Evolutionary conservation across 37 sponge, comb jelly and placozoan species (phyloP).

Genomic region (Petrosia ficiformis): DNA sequence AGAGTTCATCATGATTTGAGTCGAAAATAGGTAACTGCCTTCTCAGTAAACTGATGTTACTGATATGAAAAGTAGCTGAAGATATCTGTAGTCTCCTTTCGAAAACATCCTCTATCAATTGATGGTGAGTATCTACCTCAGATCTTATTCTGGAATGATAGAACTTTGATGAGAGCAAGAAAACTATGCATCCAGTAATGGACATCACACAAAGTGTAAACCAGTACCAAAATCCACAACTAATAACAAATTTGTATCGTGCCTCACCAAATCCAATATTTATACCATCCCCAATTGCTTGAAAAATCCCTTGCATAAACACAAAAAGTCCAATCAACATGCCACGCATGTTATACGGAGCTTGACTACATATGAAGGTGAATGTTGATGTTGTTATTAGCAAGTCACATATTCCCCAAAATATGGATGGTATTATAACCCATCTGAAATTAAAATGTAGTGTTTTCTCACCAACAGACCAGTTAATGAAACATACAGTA

Average conservation of each 20-base stretch:
- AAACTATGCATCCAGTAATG: not conserved
- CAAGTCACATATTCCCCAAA: not conserved
- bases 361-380: not conserved
- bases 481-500: not conserved
- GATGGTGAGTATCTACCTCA: not conserved
- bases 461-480: not conserved
- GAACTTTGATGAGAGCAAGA: not conserved
- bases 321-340: not conserved
- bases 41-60: too few species aligned
- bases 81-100: too few species aligned
- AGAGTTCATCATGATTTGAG: not conserved
- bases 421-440: not conserved
- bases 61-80: too few species aligned
- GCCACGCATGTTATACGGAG: not conserved
- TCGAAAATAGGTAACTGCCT: too few species aligned
- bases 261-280: not conserved
- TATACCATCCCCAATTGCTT: not conserved
- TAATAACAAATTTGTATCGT: not conserved
- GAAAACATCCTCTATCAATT: not conserved
- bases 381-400: not conserved
- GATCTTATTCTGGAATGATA: not conserved
- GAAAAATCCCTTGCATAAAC: not conserved
- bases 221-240: not conserved
- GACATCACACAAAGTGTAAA: not conserved
- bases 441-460: not conserved